Evolutionary conservation across 2,888 invertebrate species (phyloP), one percentile per base, ranked within the genome.

Genomic region (Phorcus lineatus): DNA sequence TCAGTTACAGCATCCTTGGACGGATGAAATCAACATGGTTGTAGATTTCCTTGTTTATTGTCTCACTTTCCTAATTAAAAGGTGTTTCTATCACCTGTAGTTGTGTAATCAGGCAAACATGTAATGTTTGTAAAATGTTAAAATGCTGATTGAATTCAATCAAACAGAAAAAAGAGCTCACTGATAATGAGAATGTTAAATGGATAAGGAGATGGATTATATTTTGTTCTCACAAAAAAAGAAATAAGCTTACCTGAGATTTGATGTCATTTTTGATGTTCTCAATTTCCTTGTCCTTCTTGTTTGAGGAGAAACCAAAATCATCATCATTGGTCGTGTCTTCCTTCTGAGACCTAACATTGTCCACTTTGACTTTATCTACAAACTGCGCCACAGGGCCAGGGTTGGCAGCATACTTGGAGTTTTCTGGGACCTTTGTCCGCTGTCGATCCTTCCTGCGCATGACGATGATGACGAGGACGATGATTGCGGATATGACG

Each of bases 401-500:
- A 11, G 81, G 11, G 76, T 78, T 81, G 13, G 79, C 74, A 9
- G 74, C 55, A 13, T 81, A 81, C 52, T 76, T 36, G 31, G 79
- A 47, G 2, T 55, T 67, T 7, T 55, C 17, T 52, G 57, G 24
- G 75, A 75, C 17, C 66, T 79, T 19, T 1, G n/a, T 57, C n/a
- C 82, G 75, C n/a, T 82, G 62, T 19, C 80, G 57, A 70, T 91
- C 90, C 83, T 88, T 83, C 78, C 88, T 81, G 47, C 87, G 84
- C 82, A 90, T 88, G 47, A 90, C 85, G 80, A 89, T 88, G 78
- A 91, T 89, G 57, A 90, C 87, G 9, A 91, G 84, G 16, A 91
- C 85, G 78, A 91, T 89, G 17, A 89, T 87, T 19, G 88, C 87
- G 74, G 88, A 88, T 22, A 90, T 80, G 67, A 90, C 86, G 47